Base-by-base conservation (phyloP, 30 jellyfish, hydroid and myxozoan species). In the Hydra vulgaris region DNA sequence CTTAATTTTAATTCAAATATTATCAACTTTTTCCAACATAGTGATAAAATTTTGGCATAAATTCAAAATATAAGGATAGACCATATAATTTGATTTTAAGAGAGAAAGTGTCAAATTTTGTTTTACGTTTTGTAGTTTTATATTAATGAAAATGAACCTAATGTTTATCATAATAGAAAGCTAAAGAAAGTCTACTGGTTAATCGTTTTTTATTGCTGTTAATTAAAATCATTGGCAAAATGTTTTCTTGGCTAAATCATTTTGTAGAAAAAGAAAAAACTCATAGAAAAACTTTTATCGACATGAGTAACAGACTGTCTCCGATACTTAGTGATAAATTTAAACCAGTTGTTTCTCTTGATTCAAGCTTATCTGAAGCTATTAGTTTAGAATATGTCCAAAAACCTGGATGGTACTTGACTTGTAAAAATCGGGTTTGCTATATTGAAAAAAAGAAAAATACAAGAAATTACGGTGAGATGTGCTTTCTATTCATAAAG, bases 381-480 rank as follows among this genome's bases (percentile, higher is more conserved):
- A 84, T 92, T 8, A 81, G 95, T 12, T 86, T 92, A 40, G 90
- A 86, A 71, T 92, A 73, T 73, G 68, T 24, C n/a, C 72, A 81
- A 23, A 79, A 80, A 21, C 87, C 92, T 40, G 96, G 96, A 0
- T 92, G 96, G 96, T 86, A 76, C 79, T 66, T 92, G 1, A 83
- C 96, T 23, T 81, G 87, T 17, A 69, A 83, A 54, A 71, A 87
- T 66, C 70, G 78, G 17, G 78, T 66, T 15, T 87, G 96, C 68
- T 84, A 53, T 55, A 92, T 92, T 5, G 98, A 92, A 76, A 82
- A 76, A 66, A 84, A 79, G 53, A n/a, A 27, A 23, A 83, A 77
- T 25, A 76, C 83, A 40, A 71, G 27, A 19, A 78, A 27, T 25
- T 88, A 20, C 75, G 96, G 97, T 89, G 74, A 70, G 95, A 54